Percentiles rank a stretch among this genome's conserved stretches.
Conservation (phyloP, 2,797 vertebrate genomes). For the Lutjanus argentimaculatus region DNA sequence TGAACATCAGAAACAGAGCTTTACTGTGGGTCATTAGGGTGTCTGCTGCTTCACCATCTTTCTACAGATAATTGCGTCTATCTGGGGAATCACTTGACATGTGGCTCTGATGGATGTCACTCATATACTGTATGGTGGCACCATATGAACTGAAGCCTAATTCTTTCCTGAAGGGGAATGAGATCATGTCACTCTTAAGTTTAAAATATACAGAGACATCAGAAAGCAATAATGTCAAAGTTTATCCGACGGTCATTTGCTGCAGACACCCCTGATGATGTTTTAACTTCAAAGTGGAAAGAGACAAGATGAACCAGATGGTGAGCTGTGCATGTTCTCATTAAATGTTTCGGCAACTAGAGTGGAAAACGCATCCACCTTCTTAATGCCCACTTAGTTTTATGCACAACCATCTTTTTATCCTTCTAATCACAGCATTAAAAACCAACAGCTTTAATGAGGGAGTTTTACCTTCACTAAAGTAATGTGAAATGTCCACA, state of each 20-base stretch:
- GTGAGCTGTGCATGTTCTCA: slow-evolving; percentile 24
- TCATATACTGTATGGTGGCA: slow-evolving; percentile 19
- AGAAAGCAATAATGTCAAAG: slow-evolving; percentile 27
- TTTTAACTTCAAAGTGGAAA: background rate
- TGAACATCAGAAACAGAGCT: background rate
- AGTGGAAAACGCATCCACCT: slow-evolving; percentile 8
- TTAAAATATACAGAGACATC: slow-evolving; percentile 27
- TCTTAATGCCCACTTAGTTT: slow-evolving; percentile 3
- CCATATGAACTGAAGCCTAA: slow-evolving; percentile 35
- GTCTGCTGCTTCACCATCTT: background rate
- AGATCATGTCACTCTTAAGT: slow-evolving; percentile 17
- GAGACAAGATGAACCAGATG: slow-evolving; percentile 21
- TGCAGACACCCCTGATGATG: slow-evolving; percentile 5
- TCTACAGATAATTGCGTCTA: slow-evolving; percentile 14
- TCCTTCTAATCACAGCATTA: background rate
- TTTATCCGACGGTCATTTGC: slow-evolving; percentile 20
- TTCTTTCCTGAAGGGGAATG: slow-evolving; percentile 29
- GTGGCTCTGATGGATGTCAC: slow-evolving; percentile 49
- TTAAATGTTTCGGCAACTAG: slow-evolving; percentile 3
- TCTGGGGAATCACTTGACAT: slow-evolving; percentile 28
- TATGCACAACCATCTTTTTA: background rate
- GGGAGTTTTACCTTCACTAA: background rate
- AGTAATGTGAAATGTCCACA: background rate
- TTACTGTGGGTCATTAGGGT: background rate
- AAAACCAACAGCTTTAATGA: background rate